Base-by-base conservation (phyloP, 23 tunicate species). In the Diplosoma virens region DNA sequence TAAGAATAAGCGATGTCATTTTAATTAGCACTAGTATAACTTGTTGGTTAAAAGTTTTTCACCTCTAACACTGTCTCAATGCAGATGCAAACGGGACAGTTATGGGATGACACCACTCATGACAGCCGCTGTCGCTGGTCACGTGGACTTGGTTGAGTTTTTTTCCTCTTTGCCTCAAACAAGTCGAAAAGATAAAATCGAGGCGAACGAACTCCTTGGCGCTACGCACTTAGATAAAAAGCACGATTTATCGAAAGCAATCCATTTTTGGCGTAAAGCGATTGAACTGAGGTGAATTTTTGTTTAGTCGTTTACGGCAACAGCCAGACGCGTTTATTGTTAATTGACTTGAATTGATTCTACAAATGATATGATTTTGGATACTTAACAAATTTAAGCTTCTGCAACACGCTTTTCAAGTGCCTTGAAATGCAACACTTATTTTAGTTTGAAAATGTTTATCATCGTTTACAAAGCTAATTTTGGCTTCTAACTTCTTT, bases 121-220 rank as follows among this genome's bases (percentile, higher is more conserved):
- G 81, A 86, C 96, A 14, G 96, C 96, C 24, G 96, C 96, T 25
- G 86, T 89, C 1, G 86, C 96, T 1, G 88, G 96, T 28, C 88
- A 89, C 33, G 79, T 65, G 3, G 79, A 89, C 37, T 84, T 89
- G 4, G 80, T 77, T 7, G 83, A 87, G 33, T 87, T 72, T 34
- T 76, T 87, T 50, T 59, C 80, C 25, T 34, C 59, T 18, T 59
- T 80, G 16, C 85, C 88, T 23, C 84, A 83, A 26, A 78, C 85
- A 18, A 69, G 83, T n/a, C 27, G 34, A 30, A 69, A 66, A 11
- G 88, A 89, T 50, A 63, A 82, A 28, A 83, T 89, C 31, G 75
- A 83, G 37, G 88, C 96, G 6, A 52, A 73, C 32, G 96, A 89
- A 66, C 84, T 89, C 4, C 81, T 89, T 4, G 88, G 88, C 1